Evolutionary conservation across 92 coral and sea anemone species (phyloP), one percentile per base, ranked within the genome.

Genomic region (Montipora capitata): DNA sequence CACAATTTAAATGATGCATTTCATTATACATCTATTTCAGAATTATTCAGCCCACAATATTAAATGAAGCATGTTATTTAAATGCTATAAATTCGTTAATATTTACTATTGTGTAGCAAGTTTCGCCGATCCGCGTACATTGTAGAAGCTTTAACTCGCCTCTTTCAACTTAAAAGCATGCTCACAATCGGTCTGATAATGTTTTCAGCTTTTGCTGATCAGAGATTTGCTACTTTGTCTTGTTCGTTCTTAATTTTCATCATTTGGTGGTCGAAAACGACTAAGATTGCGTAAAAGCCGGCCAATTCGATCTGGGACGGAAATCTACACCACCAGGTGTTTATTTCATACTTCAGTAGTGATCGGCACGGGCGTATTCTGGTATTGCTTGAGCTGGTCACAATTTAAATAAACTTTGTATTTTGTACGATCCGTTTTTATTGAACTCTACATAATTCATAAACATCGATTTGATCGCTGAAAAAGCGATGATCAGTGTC

Each of bases 381-480:
- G 15, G 66, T 49, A 2, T 39, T n/a, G 44, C 4, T 35, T 5
- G 71, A 65, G 61, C 18, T 45, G 62, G 10, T 40, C 40, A 45
- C 15, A 44, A 9, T 45, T 73, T 73, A 12, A 43, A 9, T 72
- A 15, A 72, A 68, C 74, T 65, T 18, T 67, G 72, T 35, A 35
- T 63, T 63, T 76, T 59, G 67, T 8, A 13, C 49, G 51, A 38
- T 17, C 10, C n/a, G 17, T 48, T 73, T 56, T 45, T 7, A 48
- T 42, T 12, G 38, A 51, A 80, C 58, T n/a, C 52, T 27, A 68
- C 75, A 44, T 18, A 49, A 80, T 80, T 80, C 72, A 67, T 80
- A 43, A 44, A 43, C 49, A 6, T 15, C 5, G 35, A 72, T 44
- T 13, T n/a, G 76, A 72, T 44, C 51, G 15, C 17, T 41, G 9